These are phyloP conservation scores for Apotomis betuletana DNA, from an alignment of 2,888 invertebrate species.

Conservation along the genomic window DNA sequence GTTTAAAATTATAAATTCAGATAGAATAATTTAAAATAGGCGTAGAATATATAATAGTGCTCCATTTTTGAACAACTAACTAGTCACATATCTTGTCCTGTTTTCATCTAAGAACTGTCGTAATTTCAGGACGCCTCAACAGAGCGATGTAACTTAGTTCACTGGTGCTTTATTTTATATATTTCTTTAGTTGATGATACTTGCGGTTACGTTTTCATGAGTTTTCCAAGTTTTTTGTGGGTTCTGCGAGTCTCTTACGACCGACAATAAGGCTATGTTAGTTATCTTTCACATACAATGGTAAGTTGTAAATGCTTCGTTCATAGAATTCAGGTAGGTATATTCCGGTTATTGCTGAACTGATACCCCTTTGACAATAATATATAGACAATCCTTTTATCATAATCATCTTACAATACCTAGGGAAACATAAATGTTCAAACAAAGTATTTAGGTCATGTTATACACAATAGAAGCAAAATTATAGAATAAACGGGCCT, in stretches of 20 bases:
- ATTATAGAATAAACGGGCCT: neutral
- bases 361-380: neutral
- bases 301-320: neutral
- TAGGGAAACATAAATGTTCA: neutral
- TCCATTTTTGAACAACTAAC: too few relatives aligned
- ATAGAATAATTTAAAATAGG: too few relatives aligned
- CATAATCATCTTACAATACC: too few relatives aligned
- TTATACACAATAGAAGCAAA: neutral
- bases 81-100: too few relatives aligned
- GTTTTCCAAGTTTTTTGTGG: constrained; percentile 2
- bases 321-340: neutral
- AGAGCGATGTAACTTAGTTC: constrained; percentile 21
- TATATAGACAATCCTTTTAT: too few relatives aligned
- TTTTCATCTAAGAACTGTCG: constrained; percentile 11
- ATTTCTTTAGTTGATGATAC: constrained; percentile 11
- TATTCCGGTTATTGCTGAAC: neutral
- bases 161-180: constrained; percentile 14
- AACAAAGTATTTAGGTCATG: neutral
- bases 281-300: constrained; percentile 10
- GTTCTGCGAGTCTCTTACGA: neutral
- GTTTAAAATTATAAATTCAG: too few relatives aligned
- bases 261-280: constrained; percentile 2
- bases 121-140: constrained; percentile 15
- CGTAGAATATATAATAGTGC: too few relatives aligned
- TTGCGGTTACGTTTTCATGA: constrained; percentile 1